Evolutionary conservation across 2,113 vertebrate species (phyloP), one percentile per base, ranked within the genome.

Genomic region (Naja naja): DNA sequence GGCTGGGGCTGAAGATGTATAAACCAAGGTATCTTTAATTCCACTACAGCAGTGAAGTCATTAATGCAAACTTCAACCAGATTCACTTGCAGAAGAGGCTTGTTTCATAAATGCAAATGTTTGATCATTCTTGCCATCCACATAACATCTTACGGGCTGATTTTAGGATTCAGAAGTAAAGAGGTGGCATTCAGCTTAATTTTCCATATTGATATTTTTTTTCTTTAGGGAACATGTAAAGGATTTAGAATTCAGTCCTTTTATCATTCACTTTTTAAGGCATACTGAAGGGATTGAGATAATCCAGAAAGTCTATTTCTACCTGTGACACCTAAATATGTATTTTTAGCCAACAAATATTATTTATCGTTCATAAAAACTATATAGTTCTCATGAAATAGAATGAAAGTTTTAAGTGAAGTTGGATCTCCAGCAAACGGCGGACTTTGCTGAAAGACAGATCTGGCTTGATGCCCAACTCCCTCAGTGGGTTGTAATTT

Each of bases 401-500:
- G 92, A 95, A 96, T 96, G 87, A 96, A 89, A 93, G 86, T 55
- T 47, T 92, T 91, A 95, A 96, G 94, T 93, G 95, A 93, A 94
- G 93, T 81, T 95, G 93, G 94, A 89, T 94, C 94, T 92, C 90
- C 93, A 94, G 93, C 93, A 89, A 90, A 93, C 92, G 93, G 92
- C 92, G 93, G 60, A 90, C 54, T 95, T 91, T 93, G 94, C 95
- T 92, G 91, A 96, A 56, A 91, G 30, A n/a, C 94, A 91, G 92
- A 87, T 20, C 94, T 95, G 94, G 88, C 95, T 93, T 91, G 94
- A 94, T 91, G 45, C 85, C 81, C 95, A 95, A 96, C 87, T 95
- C 95, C 95, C 95, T 92, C 56, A 55, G 96, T 86, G 95, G 95
- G 95, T 90, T 96, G 95, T 96, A 97, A 97, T 96, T 97, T 98